phyloP scores from a whole-genome alignment of 1,140 invertebrate genomes.

The Polypedilum vanderplanki region DNA sequence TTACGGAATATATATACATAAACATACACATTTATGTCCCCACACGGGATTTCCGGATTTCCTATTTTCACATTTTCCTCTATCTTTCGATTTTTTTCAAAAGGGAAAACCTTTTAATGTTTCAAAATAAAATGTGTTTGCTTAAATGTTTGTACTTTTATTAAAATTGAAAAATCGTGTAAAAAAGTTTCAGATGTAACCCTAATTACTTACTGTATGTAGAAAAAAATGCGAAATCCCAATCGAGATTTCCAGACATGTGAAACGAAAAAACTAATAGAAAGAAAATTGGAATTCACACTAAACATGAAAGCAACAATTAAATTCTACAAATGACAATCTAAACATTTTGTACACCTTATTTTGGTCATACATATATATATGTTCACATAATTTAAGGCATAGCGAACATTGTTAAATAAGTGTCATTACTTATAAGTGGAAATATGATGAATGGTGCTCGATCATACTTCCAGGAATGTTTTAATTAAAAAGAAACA shows the following conservation, averaged over 20 bases:
- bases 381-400: not conserved
- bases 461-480: not conserved
- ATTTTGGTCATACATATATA: not conserved
- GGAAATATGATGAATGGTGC: slow-evolving; percentile 12
- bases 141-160: not conserved
- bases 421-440: slow-evolving; percentile 14
- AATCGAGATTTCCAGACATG: no score
- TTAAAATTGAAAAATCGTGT: not conserved
- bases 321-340: not conserved
- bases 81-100: not conserved
- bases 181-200: not conserved
- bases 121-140: no score
- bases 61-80: not conserved
- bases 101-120: not conserved
- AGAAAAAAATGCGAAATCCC: no score
- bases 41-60: not conserved
- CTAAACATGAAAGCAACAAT: not conserved
- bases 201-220: no score
- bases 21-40: not conserved
- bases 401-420: not conserved
- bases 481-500: slow-evolving; percentile 11
- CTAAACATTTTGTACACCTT: not conserved
- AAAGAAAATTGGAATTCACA: not conserved
- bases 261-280: not conserved
- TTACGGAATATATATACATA: not conserved